Conservation (phyloP, 1,140 invertebrate species). For the Pseudomyrmex flavicornis region DNA sequence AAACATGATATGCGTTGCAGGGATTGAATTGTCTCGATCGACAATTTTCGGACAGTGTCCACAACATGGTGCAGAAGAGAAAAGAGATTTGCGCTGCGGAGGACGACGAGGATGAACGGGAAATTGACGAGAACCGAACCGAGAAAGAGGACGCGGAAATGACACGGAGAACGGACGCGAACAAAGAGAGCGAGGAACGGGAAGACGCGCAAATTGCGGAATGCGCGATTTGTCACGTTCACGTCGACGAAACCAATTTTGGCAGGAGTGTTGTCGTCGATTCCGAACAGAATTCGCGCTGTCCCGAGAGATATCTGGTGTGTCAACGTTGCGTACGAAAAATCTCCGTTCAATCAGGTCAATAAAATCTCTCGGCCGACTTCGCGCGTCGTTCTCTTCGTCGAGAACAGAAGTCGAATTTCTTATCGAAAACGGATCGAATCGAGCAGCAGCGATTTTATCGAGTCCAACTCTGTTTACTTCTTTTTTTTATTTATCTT, state of each 20-base stretch:
- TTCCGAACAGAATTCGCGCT: slow-evolving; percentile 65
- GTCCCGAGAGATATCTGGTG: slow-evolving; percentile 73
- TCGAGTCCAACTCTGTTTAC: too few species aligned
- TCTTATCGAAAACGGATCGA: too few species aligned
- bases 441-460: too few species aligned
- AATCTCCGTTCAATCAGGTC: slow-evolving; percentile 76
- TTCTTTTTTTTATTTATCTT: too few species aligned
- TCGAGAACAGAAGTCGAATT: too few species aligned
- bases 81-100: slow-evolving; percentile 51
- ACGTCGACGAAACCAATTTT: slow-evolving; percentile 61
- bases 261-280: slow-evolving; percentile 35
- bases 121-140: slow-evolving; percentile 52
- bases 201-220: slow-evolving; percentile 68
- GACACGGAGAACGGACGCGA: slow-evolving; percentile 8
- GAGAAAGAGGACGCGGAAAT: slow-evolving; percentile 43
- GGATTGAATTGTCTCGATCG: slow-evolving; percentile 49
- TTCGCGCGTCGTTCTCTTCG: too few species aligned
- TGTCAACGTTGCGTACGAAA: slow-evolving; percentile 78
- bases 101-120: slow-evolving; percentile 65
- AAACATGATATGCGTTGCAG: slow-evolving; percentile 31
- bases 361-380: slow-evolving; percentile 15
- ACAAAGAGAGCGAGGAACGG: neutral
- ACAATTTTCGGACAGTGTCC: slow-evolving; percentile 33
- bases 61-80: slow-evolving; percentile 58
- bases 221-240: slow-evolving; percentile 78